phyloP scores from a whole-genome alignment of 2,888 invertebrate species.

The Plagodis pulveraria region DNA sequence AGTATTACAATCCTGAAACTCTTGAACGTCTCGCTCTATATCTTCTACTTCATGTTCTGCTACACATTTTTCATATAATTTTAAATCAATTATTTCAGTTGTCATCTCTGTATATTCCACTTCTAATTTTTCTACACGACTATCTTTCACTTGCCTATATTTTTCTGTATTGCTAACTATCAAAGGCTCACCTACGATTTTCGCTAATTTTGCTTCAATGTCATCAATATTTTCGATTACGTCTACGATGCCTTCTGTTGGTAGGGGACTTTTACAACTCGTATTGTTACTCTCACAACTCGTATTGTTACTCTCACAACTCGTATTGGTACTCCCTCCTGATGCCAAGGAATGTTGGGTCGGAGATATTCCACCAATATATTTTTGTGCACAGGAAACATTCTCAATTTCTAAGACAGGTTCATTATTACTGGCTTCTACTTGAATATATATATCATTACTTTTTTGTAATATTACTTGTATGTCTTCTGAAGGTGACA shows the following conservation, averaged over 20 bases:
- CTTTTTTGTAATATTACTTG: too few species aligned
- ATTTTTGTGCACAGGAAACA: too few species aligned
- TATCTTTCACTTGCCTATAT: not conserved
- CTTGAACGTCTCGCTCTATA: not conserved
- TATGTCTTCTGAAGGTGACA: too few species aligned
- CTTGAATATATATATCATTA: too few species aligned
- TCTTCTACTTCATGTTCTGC: not conserved
- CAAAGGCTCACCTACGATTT: slow-evolving; percentile 26
- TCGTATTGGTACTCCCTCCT: too few species aligned
- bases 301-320: too few species aligned
- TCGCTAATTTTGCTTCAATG: slow-evolving; percentile 27
- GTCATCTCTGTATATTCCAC: not conserved
- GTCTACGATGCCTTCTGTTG: slow-evolving; percentile 3
- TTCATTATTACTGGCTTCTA: too few species aligned
- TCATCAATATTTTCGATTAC: slow-evolving; percentile 4
- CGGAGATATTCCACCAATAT: too few species aligned
- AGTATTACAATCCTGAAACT: not conserved
- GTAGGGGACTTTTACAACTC: not conserved
- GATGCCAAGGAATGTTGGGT: too few species aligned
- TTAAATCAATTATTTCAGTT: not conserved
- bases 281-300: too few species aligned
- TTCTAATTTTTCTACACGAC: not conserved
- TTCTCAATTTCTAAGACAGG: too few species aligned
- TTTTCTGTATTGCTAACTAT: not conserved
- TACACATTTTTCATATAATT: not conserved